phyloP scores from a whole-genome alignment of 1,140 invertebrate species.

The Pogonomyrmex barbatus region DNA sequence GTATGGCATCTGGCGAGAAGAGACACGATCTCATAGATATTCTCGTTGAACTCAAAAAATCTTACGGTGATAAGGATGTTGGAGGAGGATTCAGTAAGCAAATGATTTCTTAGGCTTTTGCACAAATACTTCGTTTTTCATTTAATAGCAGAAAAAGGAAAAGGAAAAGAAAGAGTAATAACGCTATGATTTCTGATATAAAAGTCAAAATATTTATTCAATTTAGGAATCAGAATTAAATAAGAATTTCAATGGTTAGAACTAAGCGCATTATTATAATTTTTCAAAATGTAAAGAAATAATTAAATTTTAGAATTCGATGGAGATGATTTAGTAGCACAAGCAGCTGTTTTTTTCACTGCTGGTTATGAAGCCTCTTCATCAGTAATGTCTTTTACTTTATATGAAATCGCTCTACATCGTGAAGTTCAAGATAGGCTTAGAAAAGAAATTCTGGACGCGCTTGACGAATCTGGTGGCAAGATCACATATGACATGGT shows the following conservation, averaged over 20 bases:
- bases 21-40: slow-evolving; percentile 85
- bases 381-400: slow-evolving; percentile 85
- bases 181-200: no score
- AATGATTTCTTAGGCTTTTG: background rate
- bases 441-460: slow-evolving; percentile 86
- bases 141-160: background rate
- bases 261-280: background rate
- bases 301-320: slow-evolving; percentile 82
- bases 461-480: slow-evolving; percentile 79
- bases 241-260: background rate
- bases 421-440: slow-evolving; percentile 86
- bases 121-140: background rate
- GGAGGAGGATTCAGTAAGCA: slow-evolving; percentile 66
- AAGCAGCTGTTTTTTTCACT: slow-evolving; percentile 89
- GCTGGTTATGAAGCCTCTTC: slow-evolving; percentile 89
- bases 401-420: slow-evolving; percentile 87
- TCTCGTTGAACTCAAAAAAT: slow-evolving; percentile 81
- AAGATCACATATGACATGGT: slow-evolving; percentile 86
- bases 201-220: background rate
- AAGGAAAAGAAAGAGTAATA: background rate
- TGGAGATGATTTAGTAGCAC: slow-evolving; percentile 89
- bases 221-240: background rate
- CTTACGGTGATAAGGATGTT: background rate
- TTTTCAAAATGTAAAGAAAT: background rate
- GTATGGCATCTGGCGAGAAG: slow-evolving; percentile 74